Evolutionary conservation across 2,888 invertebrate species (phyloP).

Genomic region (Eupithecia abbreviata): DNA sequence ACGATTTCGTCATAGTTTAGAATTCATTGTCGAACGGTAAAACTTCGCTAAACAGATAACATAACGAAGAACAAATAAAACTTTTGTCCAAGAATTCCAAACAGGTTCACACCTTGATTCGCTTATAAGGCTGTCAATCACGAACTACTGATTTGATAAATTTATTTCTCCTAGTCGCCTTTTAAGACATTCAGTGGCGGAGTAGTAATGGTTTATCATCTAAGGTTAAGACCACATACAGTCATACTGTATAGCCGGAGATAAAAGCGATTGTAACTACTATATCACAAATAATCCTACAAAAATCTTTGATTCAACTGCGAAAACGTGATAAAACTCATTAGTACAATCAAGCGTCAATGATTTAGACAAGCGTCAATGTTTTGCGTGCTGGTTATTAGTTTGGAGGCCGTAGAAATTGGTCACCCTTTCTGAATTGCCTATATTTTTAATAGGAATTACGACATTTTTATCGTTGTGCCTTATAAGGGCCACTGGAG

Average conservation of each 20-base stretch:
- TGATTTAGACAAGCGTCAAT: constrained; percentile 3
- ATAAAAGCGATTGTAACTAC: neutral
- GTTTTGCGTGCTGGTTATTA: neutral
- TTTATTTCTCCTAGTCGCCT: neutral
- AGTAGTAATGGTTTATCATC: neutral
- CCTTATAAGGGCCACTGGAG: neutral
- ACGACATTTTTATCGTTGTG: neutral
- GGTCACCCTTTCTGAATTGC: constrained; percentile 85
- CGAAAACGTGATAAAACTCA: neutral
- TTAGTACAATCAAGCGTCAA: constrained; percentile 12
- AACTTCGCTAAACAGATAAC: neutral
- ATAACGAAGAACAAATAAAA: neutral
- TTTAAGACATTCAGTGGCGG: neutral
- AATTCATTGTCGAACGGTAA: neutral
- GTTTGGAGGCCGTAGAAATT: constrained; percentile 33
- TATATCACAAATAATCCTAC: neutral
- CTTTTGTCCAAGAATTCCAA: neutral
- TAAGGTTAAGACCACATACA: neutral
- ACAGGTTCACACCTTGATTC: neutral
- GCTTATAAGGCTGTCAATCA: neutral
- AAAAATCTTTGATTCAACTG: constrained; percentile 4
- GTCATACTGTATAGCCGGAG: neutral
- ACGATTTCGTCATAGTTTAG: neutral
- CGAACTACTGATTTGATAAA: neutral
- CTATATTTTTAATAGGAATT: constrained; percentile 87